Evolutionary conservation across 2,797 vertebrate genomes (phyloP).

Genomic region (Buceros bicornis): DNA sequence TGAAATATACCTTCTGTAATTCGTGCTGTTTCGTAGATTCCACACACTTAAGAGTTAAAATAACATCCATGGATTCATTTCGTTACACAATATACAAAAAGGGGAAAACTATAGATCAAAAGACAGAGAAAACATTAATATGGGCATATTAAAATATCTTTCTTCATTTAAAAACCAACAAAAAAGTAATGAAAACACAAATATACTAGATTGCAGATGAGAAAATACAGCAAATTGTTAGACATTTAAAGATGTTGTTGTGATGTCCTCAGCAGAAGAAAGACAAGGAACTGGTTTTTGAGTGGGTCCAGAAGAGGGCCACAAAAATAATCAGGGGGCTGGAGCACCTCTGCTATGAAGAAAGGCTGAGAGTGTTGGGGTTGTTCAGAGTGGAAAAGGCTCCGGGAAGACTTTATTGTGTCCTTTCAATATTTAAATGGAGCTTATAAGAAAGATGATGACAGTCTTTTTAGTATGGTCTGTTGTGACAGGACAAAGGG

Average conservation of each 20-base stretch:
- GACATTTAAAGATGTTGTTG: not conserved
- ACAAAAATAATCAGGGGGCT: too few relatives aligned
- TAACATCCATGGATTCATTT: not conserved
- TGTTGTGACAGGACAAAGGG: too few relatives aligned
- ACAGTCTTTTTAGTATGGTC: too few relatives aligned
- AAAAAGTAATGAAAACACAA: not conserved
- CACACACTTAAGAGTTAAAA: not conserved
- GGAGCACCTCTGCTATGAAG: too few relatives aligned
- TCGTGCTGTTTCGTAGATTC: not conserved
- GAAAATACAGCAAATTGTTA: not conserved
- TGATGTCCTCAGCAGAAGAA: too few relatives aligned
- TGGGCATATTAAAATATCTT: not conserved
- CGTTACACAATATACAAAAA: not conserved
- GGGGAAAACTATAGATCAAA: not conserved
- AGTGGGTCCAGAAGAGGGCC: too few relatives aligned
- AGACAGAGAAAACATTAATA: not conserved
- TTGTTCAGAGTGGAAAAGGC: too few relatives aligned
- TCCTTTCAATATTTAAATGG: too few relatives aligned
- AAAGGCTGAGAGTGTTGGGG: too few relatives aligned
- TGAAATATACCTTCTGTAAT: not conserved
- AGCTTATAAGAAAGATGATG: too few relatives aligned
- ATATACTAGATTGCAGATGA: not conserved
- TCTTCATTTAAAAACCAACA: not conserved
- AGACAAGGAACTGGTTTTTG: too few relatives aligned
- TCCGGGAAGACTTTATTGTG: too few relatives aligned